Evolutionary conservation across 2,888 invertebrate species (phyloP), one percentile per base, ranked within the genome.

Genomic region (Luperina nickerlii): DNA sequence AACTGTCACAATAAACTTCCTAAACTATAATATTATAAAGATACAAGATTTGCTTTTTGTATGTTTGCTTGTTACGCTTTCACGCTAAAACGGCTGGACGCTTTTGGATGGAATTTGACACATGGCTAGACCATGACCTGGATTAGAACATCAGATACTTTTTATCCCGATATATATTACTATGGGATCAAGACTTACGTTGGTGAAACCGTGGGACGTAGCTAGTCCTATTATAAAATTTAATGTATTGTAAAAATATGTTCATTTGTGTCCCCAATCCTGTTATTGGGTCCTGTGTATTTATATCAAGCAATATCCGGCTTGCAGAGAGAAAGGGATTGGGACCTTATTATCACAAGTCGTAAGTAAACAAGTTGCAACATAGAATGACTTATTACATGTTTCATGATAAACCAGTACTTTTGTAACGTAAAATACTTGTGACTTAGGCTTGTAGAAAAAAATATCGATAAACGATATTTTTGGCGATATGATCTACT

Each of bases 241-340:
- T 38, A 38, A 11, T n/a, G 76, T 38, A 20, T 7, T 38, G 7
- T 74, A 73, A 42, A 73, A 75, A 27, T 51, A 9, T 45, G 32
- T 48, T 32, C 18, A 42, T 57, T 81, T 73, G 32, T 48, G 48
- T 24, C 38, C 38, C 38, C 15, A 57, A 65, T 57, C 27, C 24
- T 27, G 24, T 72, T 38, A 38, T 38, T 4, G 38, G 3, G 38
- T 57, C 27, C 24, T 27, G 24, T 72, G 13, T 24, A 54, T 82
- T 45, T 60, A 66, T 75, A 54, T 62, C 13, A 38, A 68, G 75
- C 67, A 80, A 68, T 82, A 82, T 68, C 68, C 62, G 27, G 62
- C 54, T 32, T 67, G n/a, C 60, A 48, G 51, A 54, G 54, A 51
- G 24, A 79, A 80, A 48, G 63, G 62, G 32, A 54, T 42, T 42